Conservation (phyloP, 1,140 invertebrate species). For the Chironomus striatipennis region DNA sequence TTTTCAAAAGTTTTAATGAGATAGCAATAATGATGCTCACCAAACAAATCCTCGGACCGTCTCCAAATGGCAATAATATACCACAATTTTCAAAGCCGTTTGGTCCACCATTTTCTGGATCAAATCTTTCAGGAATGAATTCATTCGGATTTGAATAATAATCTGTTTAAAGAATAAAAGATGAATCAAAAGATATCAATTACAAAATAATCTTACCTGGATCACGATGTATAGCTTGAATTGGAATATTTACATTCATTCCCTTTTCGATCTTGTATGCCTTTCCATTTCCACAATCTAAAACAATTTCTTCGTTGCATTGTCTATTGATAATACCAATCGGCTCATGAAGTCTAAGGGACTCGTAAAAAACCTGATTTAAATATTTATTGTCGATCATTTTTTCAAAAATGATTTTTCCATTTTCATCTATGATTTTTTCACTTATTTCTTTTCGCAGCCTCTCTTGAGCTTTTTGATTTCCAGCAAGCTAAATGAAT, state of each 20-base stretch:
- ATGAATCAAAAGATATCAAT: too few relatives aligned
- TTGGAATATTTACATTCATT: conserved; percentile 33
- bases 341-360: conserved; percentile 27
- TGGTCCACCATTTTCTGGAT: conserved; percentile 38
- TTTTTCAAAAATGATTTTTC: conserved; percentile 30
- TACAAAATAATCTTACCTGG: conserved; percentile 28
- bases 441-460: background rate
- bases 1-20: too few relatives aligned
- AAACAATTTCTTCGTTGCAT: conserved; percentile 25
- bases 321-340: background rate
- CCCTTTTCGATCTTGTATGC: conserved; percentile 32
- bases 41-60: conserved; percentile 55
- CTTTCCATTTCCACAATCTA: conserved; percentile 25
- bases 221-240: conserved; percentile 39
- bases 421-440: conserved; percentile 25
- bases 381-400: conserved; percentile 34
- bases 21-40: too few relatives aligned
- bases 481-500: background rate
- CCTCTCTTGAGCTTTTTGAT: background rate
- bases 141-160: conserved; percentile 51
- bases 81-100: conserved; percentile 38
- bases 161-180: too few relatives aligned
- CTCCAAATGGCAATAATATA: conserved; percentile 53
- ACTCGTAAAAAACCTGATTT: conserved; percentile 31
- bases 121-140: conserved; percentile 58